These are phyloP conservation scores for Acrobasis repandana DNA, from an alignment of 2,888 invertebrate species.

Conservation along the genomic window DNA sequence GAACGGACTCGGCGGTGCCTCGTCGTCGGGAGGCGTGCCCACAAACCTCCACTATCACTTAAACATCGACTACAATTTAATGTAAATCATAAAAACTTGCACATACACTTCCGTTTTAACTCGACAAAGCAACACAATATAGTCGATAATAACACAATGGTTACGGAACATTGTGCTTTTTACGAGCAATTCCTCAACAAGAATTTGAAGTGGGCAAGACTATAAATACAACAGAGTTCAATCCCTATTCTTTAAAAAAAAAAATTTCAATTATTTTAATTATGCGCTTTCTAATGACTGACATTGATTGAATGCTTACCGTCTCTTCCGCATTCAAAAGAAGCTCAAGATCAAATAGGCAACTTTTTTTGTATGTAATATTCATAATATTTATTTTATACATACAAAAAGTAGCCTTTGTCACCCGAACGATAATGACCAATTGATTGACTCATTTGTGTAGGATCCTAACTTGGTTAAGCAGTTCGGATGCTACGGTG, in stretches of 20 bases:
- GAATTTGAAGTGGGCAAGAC: constrained; percentile 23
- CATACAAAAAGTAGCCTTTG: no score
- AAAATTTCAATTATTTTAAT: not conserved
- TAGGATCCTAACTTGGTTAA: no score
- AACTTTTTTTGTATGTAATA: no score
- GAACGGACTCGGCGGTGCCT: constrained; percentile 63
- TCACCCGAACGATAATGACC: no score
- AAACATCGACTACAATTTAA: constrained; percentile 32
- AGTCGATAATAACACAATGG: constrained; percentile 18
- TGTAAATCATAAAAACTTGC: constrained; percentile 29
- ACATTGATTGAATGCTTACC: no score
- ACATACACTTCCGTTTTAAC: constrained; percentile 36
- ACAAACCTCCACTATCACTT: constrained; percentile 40
- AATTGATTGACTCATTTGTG: no score
- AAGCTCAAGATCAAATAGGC: no score
- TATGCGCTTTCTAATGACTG: not conserved
- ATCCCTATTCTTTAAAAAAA: constrained; percentile 41
- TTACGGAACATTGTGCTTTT: constrained; percentile 8
- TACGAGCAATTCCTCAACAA: not conserved
- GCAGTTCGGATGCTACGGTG: no score
- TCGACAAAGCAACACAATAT: not conserved
- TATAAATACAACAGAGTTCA: constrained; percentile 40
- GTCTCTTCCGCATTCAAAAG: no score
- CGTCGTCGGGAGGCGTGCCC: constrained; percentile 60
- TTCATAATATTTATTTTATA: no score